A percentile compares a stretch with the other conserved stretches of the same genome.
Evolutionary conservation across 2,797 vertebrate genomes (phyloP).

Genomic region (Falco naumanni): DNA sequence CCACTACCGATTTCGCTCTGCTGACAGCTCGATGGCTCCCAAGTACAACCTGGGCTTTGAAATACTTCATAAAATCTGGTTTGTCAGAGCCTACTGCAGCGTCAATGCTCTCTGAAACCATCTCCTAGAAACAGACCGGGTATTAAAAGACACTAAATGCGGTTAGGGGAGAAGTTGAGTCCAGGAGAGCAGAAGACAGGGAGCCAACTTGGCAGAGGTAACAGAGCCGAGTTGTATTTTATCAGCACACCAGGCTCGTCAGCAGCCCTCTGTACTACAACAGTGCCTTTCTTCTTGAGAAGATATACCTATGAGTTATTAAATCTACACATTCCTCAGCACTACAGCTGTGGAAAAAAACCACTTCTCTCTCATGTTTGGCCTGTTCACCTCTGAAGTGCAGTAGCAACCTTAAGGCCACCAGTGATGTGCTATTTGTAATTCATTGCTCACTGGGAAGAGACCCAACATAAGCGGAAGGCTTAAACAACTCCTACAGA

Average conservation of each 20-base stretch:
- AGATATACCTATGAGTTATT: background rate
- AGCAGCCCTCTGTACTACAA: background rate
- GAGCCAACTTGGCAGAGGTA: conserved; percentile 31
- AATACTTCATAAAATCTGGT: background rate
- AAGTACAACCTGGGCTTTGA: background rate
- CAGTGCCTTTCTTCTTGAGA: background rate
- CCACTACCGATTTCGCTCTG: background rate
- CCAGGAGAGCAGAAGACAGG: conserved; percentile 2
- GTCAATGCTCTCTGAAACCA: background rate
- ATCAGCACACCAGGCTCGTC: background rate
- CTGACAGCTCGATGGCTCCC: background rate
- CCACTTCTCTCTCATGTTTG: background rate
- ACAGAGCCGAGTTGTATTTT: background rate
- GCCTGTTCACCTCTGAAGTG: background rate
- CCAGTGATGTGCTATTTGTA: background rate
- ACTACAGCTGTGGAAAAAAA: background rate
- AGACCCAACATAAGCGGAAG: background rate
- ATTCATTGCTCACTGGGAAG: background rate
- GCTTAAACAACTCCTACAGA: background rate
- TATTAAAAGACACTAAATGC: background rate
- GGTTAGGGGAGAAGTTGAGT: background rate
- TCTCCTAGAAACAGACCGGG: background rate
- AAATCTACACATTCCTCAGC: background rate
- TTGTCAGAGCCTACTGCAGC: background rate
- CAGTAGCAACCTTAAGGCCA: background rate